These are phyloP conservation scores for Zeuzera pyrina DNA, from an alignment of 2,888 invertebrate species.

Conservation along the genomic window DNA sequence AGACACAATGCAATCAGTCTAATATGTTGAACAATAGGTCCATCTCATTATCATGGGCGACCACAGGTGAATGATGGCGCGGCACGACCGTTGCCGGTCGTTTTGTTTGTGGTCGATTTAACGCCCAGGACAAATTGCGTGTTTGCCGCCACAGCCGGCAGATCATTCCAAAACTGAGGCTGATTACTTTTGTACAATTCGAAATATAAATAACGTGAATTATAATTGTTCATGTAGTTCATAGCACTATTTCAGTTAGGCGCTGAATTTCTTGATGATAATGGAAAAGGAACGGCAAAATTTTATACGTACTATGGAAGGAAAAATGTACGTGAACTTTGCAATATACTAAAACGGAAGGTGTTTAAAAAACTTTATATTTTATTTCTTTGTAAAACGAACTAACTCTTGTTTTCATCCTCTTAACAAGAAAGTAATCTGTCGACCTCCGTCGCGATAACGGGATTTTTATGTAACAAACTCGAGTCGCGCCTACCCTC, in stretches of 20 bases:
- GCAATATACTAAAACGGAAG: no score
- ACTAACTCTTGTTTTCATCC: slow-evolving; percentile 67
- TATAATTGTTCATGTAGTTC: not conserved
- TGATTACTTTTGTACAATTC: slow-evolving; percentile 48
- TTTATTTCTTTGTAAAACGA: slow-evolving; percentile 59
- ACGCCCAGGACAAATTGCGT: slow-evolving; percentile 68
- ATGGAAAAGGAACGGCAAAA: no score
- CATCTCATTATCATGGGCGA: slow-evolving; percentile 71
- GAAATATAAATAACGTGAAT: slow-evolving; percentile 25
- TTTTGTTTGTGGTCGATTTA: slow-evolving; percentile 73
- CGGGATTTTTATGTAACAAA: slow-evolving; percentile 71
- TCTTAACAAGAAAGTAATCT: slow-evolving; percentile 72
- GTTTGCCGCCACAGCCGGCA: slow-evolving; percentile 59
- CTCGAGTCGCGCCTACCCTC: slow-evolving; percentile 67
- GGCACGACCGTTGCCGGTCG: slow-evolving; percentile 44
- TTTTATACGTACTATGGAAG: no score
- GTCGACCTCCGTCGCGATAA: slow-evolving; percentile 67
- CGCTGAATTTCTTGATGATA: no score
- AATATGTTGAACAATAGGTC: slow-evolving; percentile 68
- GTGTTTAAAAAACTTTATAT: no score
- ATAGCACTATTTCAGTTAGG: no score
- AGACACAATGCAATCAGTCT: slow-evolving; percentile 70
- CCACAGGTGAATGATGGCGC: slow-evolving; percentile 70
- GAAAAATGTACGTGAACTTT: no score
- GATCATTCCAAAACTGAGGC: slow-evolving; percentile 53